Evolutionary conservation across 2,797 vertebrate genomes (phyloP).

Genomic region (Urocyon cinereoargenteus): DNA sequence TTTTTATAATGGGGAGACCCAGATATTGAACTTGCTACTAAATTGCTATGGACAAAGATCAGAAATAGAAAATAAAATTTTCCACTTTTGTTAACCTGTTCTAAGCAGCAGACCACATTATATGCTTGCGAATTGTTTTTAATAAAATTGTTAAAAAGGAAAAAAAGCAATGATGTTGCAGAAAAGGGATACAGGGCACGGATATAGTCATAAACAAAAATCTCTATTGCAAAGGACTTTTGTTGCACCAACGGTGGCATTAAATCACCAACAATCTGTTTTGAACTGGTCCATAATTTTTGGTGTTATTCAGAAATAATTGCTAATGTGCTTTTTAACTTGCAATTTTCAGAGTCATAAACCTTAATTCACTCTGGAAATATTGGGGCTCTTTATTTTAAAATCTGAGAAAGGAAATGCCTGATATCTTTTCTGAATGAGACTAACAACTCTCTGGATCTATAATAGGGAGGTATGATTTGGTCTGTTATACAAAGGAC

Average conservation of each 20-base stretch:
- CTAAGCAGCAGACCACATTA: not conserved
- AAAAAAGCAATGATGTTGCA: conserved; percentile 22
- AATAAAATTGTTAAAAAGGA: not conserved
- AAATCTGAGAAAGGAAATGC: conserved; percentile 53
- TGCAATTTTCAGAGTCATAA: conserved; percentile 65
- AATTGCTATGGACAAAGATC: conserved; percentile 30
- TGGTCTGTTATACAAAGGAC: conserved; percentile 38
- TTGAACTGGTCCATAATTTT: conserved; percentile 58
- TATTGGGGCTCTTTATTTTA: conserved; percentile 58
- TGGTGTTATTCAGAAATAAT: conserved; percentile 62
- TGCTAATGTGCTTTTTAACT: conserved; percentile 51
- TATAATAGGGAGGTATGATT: conserved; percentile 56
- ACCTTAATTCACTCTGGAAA: conserved; percentile 73
- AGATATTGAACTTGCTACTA: not conserved
- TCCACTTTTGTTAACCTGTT: not conserved
- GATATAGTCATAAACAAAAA: conserved; percentile 54
- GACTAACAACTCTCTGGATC: conserved; percentile 50
- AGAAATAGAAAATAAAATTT: conserved; percentile 39
- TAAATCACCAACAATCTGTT: conserved; percentile 30
- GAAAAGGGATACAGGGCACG: not conserved
- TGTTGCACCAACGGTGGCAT: conserved; percentile 31
- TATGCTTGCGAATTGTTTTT: conserved; percentile 52
- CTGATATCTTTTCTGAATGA: conserved; percentile 67
- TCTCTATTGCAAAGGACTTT: conserved; percentile 36
- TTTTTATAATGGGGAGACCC: not conserved